Evolutionary conservation across 2,797 vertebrate genomes (phyloP), one percentile per base, ranked within the genome.

Genomic region (Hephaestus fuliginosus): DNA sequence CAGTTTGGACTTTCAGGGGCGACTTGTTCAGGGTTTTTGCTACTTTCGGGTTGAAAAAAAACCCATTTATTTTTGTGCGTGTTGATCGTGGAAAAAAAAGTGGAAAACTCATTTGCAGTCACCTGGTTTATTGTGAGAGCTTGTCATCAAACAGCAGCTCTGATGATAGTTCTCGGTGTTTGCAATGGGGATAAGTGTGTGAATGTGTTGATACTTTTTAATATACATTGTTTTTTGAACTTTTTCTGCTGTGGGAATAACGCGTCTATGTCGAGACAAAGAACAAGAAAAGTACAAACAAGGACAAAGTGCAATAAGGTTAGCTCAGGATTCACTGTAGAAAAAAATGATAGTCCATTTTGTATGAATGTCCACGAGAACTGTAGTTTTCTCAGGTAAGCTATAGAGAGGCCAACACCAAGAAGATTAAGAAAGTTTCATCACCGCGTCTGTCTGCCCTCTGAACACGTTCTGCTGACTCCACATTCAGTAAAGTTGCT

Each of bases 391-490:
- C 66, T 81, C 43, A 69, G 41, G 52, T 86, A 67, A 86, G 65
- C 58, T 58, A 70, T 41, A 60, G 63, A 60, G n/a, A 46, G 36
- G 30, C 64, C 63, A 76, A 79, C 52, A 72, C 51, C 72, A 60
- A 76, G 63, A 73, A 74, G 71, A 87, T 70, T 68, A 74, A 51
- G 63, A 78, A 79, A 67, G 68, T 87, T 84, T 72, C 7, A 77
- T 87, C 49, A 76, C 48, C 52, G 39, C 44, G 9, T 78, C 74
- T 72, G 22, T 76, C 80, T 83, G 70, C 44, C 77, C 71, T 81
- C 70, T 76, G 52, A 71, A 74, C 77, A 70, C 60, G 28, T 88
- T 88, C 61, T 84, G 86, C 82, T 91, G 91, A 92, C 77, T 82
- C 10, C 28, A 67, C 86, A 79, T 82, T 82, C 20, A 70, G 65